Conservation (phyloP, 1,140 invertebrate species). For the Hypsibius dujardini region DNA sequence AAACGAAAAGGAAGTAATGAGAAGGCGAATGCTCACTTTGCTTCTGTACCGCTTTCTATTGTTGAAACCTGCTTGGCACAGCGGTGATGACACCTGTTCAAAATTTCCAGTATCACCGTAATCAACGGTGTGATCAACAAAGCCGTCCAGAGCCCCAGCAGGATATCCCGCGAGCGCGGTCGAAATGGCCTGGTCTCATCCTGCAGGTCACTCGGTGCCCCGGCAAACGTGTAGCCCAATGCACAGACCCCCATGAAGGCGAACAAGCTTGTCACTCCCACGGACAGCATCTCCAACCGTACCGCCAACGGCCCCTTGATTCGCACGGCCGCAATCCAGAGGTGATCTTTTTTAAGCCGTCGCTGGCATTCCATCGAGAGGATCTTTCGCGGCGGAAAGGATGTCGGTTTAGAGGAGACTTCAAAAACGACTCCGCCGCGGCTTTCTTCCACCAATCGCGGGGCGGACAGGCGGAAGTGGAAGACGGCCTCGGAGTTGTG, state of each 20-base stretch:
- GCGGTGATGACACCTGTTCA: neutral
- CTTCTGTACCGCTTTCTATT: too few species aligned
- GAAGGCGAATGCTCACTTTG: too few species aligned
- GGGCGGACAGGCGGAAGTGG: conserved; percentile 2
- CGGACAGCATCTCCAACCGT: neutral
- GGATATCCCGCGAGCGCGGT: neutral
- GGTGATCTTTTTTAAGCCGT: neutral
- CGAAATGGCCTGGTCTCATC: conserved; percentile 2
- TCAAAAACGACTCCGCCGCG: neutral
- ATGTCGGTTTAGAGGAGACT: neutral
- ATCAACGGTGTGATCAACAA: neutral
- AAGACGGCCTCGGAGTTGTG: neutral
- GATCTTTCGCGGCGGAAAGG: neutral
- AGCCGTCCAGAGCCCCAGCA: neutral
- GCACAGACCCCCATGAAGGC: neutral
- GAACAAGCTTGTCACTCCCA: neutral
- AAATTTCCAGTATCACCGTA: neutral
- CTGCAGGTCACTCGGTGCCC: neutral
- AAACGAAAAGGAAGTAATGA: too few species aligned
- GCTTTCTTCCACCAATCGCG: neutral
- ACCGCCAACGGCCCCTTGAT: neutral
- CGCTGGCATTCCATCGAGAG: neutral
- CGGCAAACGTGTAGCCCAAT: neutral
- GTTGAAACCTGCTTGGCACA: neutral
- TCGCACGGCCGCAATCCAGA: neutral